These are phyloP conservation scores for Lasaia peninsularis DNA, from an alignment of 1,140 invertebrate species.

Conservation along the genomic window DNA sequence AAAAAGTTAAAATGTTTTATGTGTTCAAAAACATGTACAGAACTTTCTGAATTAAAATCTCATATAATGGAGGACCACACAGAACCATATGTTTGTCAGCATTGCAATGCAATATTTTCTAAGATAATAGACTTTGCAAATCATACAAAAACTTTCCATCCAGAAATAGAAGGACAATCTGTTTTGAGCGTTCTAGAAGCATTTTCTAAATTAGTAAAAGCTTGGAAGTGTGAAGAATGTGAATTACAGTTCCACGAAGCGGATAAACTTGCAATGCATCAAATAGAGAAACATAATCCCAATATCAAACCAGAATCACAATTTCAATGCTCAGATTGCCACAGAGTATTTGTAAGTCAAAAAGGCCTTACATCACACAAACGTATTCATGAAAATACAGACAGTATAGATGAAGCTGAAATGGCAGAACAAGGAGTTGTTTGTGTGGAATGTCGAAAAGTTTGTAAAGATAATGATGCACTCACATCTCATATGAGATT, in stretches of 20 bases:
- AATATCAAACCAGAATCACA: slow-evolving; percentile 49
- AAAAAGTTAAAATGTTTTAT: slow-evolving; percentile 65
- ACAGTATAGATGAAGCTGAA: slow-evolving; percentile 38
- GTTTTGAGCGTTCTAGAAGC: slow-evolving; percentile 65
- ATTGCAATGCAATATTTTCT: slow-evolving; percentile 49
- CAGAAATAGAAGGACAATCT: slow-evolving; percentile 57
- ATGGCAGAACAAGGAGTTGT: slow-evolving; percentile 45
- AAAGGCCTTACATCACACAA: slow-evolving; percentile 60
- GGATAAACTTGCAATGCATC: slow-evolving; percentile 60
- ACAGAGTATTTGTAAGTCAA: slow-evolving; percentile 56
- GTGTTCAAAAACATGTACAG: slow-evolving; percentile 49
- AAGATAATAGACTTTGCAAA: slow-evolving; percentile 65
- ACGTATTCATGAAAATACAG: slow-evolving; percentile 53
- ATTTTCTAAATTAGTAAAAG: slow-evolving; percentile 57
- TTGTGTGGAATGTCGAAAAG: slow-evolving; percentile 65
- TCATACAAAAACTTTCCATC: slow-evolving; percentile 58
- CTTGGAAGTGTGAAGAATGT: slow-evolving; percentile 70
- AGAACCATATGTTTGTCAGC: slow-evolving; percentile 52
- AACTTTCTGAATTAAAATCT: slow-evolving; percentile 54
- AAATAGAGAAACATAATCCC: slow-evolving; percentile 57
- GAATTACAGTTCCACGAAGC: slow-evolving; percentile 64
- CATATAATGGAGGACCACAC: slow-evolving; percentile 65
- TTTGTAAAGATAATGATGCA: slow-evolving; percentile 57
- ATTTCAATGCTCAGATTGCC: slow-evolving; percentile 60
- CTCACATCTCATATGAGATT: slow-evolving; percentile 59